Conservation (phyloP, 2,797 vertebrate species). For the Odontamblyopus lacepedii region DNA sequence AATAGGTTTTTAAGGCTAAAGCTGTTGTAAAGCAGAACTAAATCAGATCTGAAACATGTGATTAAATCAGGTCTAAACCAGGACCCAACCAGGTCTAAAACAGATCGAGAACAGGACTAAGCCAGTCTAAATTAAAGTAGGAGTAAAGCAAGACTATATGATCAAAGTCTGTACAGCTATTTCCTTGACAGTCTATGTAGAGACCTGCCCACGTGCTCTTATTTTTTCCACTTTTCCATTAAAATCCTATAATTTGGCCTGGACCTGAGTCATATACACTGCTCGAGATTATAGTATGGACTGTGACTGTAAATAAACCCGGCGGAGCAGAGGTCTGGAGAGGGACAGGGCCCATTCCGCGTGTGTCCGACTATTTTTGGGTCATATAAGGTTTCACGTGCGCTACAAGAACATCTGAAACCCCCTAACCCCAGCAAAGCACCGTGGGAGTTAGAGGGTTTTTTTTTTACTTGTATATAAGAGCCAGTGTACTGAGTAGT, state of each 20-base stretch:
- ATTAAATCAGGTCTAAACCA: background rate
- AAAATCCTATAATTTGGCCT: conserved; percentile 53
- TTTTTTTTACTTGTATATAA: too few relatives aligned
- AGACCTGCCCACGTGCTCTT: conserved; percentile 19
- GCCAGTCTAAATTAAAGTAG: background rate
- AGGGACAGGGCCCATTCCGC: conserved; percentile 25
- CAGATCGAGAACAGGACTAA: background rate
- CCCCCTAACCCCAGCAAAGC: background rate
- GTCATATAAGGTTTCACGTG: conserved; percentile 63
- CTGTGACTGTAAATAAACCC: conserved; percentile 44
- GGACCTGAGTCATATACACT: conserved; percentile 23
- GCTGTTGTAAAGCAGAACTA: background rate
- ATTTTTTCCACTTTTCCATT: conserved; percentile 19
- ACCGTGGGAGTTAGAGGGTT: conserved; percentile 15
- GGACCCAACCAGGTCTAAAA: background rate
- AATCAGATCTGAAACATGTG: background rate
- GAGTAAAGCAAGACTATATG: background rate
- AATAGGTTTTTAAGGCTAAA: background rate
- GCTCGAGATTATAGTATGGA: conserved; percentile 46
- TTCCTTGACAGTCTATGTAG: background rate
- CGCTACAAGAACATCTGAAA: conserved; percentile 18
- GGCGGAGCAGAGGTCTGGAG: conserved; percentile 42
- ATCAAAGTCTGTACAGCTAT: background rate
- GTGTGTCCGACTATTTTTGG: conserved; percentile 64
- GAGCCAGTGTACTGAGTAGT: too few relatives aligned